Evolutionary conservation across 2,888 invertebrate genomes (phyloP), one percentile per base, ranked within the genome.

Genomic region (Dorcus hopei): DNA sequence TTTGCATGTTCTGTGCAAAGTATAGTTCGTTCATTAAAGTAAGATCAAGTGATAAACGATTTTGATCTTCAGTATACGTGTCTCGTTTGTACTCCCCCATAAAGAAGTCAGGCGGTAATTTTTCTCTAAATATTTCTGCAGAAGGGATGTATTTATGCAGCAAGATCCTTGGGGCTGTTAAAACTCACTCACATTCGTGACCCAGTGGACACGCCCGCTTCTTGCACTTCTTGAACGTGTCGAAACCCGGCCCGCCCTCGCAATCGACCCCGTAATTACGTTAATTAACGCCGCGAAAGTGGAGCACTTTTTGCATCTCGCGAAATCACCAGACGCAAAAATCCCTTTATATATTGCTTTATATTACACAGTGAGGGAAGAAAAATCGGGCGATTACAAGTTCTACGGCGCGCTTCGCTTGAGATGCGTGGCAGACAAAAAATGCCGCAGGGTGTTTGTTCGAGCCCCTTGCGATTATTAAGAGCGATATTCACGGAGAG

Each of bases 201-300:
- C 43, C 43, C 43, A 43, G 9, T 43, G 16, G n/a, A 11, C 16
- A 50, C 58, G 58, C 58, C 58, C 58, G 40, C 54, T 58, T 58
- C 52, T 58, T 58, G 58, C 58, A 58, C 58, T 53, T 57, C 52
- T 19, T 19, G 19, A 19, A 43, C 42, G 49, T 45, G 43, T 39
- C 42, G 19, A 41, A 55, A 50, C 55, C 26, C 5, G 38, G 11
- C 11, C 48, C 55, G 58, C 58, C 58, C 57, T 43, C 58, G 54
- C 49, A 43, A 16, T 11, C 11, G 43, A 43, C 23, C 16, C 38
- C 14, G 52, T 58, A 58, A 58, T 58, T 53, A 58, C 58, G 48
- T 54, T 58, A 58, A 58, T 58, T 58, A 53, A 58, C 54, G 42
- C 40, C 38, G 43, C 52, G 52, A 52, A 52, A 40, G 52, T 43